Evolutionary conservation across 2,113 vertebrate genomes (phyloP).

Genomic region (Murina feae): DNA sequence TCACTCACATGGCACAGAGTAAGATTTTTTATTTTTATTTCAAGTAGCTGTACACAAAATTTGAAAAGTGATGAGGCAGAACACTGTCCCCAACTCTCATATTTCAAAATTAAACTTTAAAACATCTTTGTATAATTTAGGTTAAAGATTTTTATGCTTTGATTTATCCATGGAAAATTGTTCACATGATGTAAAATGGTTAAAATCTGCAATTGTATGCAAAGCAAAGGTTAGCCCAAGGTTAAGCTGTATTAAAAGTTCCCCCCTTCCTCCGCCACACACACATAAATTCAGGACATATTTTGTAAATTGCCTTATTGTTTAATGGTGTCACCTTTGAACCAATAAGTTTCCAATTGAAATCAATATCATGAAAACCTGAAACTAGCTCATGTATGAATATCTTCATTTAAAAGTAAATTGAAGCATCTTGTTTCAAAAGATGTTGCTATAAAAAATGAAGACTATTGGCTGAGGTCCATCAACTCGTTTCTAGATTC

Average conservation of each 20-base stretch:
- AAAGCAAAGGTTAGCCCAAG: constrained; percentile 31
- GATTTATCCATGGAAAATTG: neutral
- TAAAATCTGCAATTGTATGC: constrained; percentile 5
- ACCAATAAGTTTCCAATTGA: neutral
- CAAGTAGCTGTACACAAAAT: neutral
- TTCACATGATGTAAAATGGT: neutral
- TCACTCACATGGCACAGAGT: neutral
- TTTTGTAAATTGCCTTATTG: neutral
- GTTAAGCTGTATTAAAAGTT: neutral
- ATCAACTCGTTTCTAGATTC: neutral
- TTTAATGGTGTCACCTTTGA: neutral
- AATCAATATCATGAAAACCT: neutral
- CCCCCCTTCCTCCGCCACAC: neutral
- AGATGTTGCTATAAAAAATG: neutral
- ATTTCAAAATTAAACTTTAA: neutral
- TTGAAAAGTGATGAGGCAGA: neutral
- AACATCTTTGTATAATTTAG: neutral
- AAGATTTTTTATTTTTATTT: neutral
- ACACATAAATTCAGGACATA: neutral
- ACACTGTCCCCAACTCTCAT: neutral
- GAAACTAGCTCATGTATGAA: neutral
- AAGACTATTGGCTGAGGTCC: neutral
- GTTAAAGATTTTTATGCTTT: neutral
- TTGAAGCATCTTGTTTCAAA: neutral
- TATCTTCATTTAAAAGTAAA: neutral